Percentiles rank a stretch among this genome's conserved stretches.
phyloP scores from a whole-genome alignment of 2,888 invertebrate species.

The Frankliniella fusca region DNA sequence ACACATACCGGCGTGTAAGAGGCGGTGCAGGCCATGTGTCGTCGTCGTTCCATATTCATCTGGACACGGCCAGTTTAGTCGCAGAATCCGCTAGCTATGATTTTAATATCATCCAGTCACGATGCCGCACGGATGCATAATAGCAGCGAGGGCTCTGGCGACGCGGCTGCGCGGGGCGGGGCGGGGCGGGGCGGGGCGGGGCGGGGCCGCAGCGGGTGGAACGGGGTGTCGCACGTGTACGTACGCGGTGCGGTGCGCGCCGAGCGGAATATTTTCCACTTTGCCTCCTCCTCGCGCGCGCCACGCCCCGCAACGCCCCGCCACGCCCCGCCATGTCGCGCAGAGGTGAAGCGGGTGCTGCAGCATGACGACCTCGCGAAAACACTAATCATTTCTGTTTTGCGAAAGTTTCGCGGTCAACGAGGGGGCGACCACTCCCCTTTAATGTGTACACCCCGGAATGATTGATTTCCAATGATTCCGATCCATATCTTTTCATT shows the following conservation, averaged over 20 bases:
- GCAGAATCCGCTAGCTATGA: conserved; percentile 22
- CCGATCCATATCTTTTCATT: no score
- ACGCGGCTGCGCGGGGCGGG: neutral
- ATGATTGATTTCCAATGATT: no score
- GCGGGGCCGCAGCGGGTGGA: neutral
- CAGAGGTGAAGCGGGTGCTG: no score
- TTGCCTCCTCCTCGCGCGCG: neutral
- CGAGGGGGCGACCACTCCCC: no score
- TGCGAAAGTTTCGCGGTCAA: no score
- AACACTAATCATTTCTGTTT: no score
- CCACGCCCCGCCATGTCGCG: no score
- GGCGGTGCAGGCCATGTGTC: neutral
- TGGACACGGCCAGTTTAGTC: conserved; percentile 19
- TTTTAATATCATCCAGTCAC: conserved; percentile 25
- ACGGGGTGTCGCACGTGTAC: neutral
- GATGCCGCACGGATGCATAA: conserved; percentile 20
- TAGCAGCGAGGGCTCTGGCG: neutral
- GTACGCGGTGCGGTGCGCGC: neutral
- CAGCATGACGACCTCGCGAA: no score
- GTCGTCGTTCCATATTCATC: conserved; percentile 21
- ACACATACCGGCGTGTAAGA: neutral
- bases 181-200: neutral
- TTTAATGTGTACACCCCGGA: no score
- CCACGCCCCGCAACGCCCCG: no score
- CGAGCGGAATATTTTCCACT: conserved; percentile 12